phyloP scores from a whole-genome alignment of 2,113 vertebrate species.

The Coryphaenoides rupestris region DNA sequence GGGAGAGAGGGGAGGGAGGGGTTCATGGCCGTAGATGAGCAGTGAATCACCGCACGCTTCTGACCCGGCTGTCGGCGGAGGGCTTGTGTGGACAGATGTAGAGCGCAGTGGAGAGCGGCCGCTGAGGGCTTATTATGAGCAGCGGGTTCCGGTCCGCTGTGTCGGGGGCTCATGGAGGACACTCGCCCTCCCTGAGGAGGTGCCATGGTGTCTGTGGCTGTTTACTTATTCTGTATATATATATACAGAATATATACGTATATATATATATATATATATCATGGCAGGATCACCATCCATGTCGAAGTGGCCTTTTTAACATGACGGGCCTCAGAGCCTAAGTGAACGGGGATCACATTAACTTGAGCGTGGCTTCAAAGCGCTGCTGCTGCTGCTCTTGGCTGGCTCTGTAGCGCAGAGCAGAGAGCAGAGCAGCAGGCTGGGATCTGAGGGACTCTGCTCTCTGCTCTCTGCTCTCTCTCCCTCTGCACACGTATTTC shows the following conservation, averaged over 20 bases:
- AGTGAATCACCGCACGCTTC: not conserved
- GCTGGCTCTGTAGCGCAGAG: conserved; percentile 28
- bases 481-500: conserved; percentile 44
- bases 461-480: conserved; percentile 40
- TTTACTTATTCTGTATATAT: too few species aligned
- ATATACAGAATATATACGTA: too few species aligned
- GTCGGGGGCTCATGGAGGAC: conserved; percentile 30
- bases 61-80: not conserved
- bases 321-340: conserved; percentile 38
- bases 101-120: not conserved
- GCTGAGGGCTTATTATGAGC: conserved; percentile 2
- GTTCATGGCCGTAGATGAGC: not conserved
- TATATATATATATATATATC: too few species aligned
- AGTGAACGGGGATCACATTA: conserved; percentile 48
- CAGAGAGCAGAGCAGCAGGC: too few species aligned
- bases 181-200: conserved; percentile 11
- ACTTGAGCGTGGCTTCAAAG: conserved; percentile 49
- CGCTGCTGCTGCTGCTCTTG: conserved; percentile 13
- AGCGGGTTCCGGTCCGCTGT: conserved; percentile 33
- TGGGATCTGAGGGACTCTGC: conserved; percentile 34
- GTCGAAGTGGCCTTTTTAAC: conserved; percentile 16
- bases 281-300: too few species aligned
- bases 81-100: not conserved
- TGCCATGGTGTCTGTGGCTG: too few species aligned
- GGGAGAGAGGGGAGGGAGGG: not conserved